A percentile compares a stretch with the other conserved stretches of the same genome.
Conservation (phyloP, 1,140 invertebrate genomes). For the Bombus difficillimus region DNA sequence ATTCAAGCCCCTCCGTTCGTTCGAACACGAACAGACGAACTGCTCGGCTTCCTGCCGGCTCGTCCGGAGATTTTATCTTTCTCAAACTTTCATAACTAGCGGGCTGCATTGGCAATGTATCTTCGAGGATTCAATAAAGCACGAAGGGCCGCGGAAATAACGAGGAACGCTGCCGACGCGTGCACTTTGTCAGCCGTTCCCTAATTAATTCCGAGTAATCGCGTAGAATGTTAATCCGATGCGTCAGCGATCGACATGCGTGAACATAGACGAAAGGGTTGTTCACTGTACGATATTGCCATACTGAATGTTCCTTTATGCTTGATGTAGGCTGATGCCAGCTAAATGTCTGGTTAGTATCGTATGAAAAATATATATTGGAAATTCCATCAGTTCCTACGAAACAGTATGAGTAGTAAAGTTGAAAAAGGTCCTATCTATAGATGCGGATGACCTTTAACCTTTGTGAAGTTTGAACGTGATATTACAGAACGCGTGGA, state of each 20-base stretch:
- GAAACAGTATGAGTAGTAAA: too few species aligned
- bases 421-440: too few species aligned
- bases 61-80: conserved; percentile 34
- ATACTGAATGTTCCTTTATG: background rate
- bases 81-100: conserved; percentile 39
- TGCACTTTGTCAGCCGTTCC: conserved; percentile 39
- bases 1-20: background rate
- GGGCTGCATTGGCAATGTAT: conserved; percentile 41
- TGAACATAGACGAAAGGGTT: conserved; percentile 5
- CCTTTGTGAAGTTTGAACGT: background rate
- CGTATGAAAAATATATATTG: too few species aligned
- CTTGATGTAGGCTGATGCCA: too few species aligned
- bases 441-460: too few species aligned
- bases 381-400: too few species aligned
- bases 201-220: conserved; percentile 50
- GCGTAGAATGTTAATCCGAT: conserved; percentile 10
- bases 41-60: background rate
- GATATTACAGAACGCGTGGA: background rate
- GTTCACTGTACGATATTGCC: background rate
- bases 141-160: conserved; percentile 38
- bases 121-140: conserved; percentile 45
- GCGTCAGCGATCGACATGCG: conserved; percentile 42
- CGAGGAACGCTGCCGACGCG: conserved; percentile 24
- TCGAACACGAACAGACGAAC: background rate
- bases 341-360: too few species aligned